phyloP scores from a whole-genome alignment of 2,797 vertebrate genomes.

The Lerista edwardsae region DNA sequence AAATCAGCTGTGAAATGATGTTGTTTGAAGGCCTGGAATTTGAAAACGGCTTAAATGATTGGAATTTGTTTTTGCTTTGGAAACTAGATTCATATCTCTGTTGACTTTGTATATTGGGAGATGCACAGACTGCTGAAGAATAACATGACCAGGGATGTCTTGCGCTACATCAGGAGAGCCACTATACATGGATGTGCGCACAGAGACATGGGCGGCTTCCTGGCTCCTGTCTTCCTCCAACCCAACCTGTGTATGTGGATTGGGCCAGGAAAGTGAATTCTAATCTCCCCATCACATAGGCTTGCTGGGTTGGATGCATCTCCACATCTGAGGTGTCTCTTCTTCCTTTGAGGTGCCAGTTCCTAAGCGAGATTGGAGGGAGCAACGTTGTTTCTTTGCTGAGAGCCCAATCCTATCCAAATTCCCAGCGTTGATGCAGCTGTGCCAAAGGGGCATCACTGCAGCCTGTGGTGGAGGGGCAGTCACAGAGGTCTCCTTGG shows the following conservation, averaged over 20 bases:
- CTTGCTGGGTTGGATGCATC: too few relatives aligned
- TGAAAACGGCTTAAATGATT: slow-evolving; percentile 36
- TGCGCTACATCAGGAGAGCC: too few relatives aligned
- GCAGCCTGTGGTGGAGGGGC: too few relatives aligned
- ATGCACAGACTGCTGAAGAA: neutral
- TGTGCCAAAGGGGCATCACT: too few relatives aligned
- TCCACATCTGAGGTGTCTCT: too few relatives aligned
- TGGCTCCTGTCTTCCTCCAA: neutral
- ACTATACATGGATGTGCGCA: neutral
- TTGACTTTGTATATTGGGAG: slow-evolving; percentile 18
- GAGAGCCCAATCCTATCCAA: too few relatives aligned
- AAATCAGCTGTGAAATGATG: slow-evolving; percentile 49
- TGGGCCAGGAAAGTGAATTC: too few relatives aligned
- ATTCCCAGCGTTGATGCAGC: too few relatives aligned
- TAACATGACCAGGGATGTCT: neutral
- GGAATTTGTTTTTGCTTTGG: neutral
- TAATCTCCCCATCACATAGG: too few relatives aligned
- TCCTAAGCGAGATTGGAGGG: neutral
- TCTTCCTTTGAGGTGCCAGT: neutral
- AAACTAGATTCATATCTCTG: slow-evolving; percentile 30
- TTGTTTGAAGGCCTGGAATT: slow-evolving; percentile 51
- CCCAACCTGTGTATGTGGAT: neutral
- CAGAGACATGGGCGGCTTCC: neutral
- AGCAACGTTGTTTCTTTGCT: neutral
- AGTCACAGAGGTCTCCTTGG: too few relatives aligned